Conservation (phyloP, 30 jellyfish, hydroid and myxozoan species). For the Nemopilema nomurai region DNA sequence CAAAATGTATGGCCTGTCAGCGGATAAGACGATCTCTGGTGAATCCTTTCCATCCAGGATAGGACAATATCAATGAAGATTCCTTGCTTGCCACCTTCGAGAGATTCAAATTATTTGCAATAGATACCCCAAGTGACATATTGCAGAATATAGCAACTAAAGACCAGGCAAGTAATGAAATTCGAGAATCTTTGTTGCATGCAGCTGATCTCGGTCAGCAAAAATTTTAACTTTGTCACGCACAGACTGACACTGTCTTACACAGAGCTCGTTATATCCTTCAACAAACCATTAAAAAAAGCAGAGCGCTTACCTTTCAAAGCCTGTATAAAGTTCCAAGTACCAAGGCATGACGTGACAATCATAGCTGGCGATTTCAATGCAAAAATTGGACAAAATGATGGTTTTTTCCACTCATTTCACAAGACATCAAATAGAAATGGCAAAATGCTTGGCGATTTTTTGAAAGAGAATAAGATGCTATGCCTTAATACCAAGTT, state of each 20-base stretch:
- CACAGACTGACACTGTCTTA: constrained; percentile 5
- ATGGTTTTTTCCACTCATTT: background rate
- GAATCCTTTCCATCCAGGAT: constrained; percentile 6
- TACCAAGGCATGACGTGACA: constrained; percentile 13
- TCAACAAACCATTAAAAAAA: background rate
- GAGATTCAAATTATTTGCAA: constrained; percentile 3
- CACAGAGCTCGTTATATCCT: background rate
- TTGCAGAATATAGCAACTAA: constrained; percentile 13
- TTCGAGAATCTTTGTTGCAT: constrained; percentile 11
- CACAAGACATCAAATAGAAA: constrained; percentile 10
- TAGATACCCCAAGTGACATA: background rate
- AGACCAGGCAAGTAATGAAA: constrained; percentile 8
- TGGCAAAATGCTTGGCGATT: background rate
- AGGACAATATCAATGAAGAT: background rate
- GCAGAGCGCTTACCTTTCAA: background rate
- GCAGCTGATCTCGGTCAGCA: constrained; percentile 1
- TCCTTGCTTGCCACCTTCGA: constrained; percentile 11
- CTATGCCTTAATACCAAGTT: background rate
- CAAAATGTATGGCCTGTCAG: constrained; percentile 6
- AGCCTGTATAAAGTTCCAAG: background rate
- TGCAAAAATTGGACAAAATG: constrained; percentile 11
- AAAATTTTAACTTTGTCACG: background rate
- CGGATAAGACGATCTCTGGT: constrained; percentile 9
- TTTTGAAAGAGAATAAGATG: constrained; percentile 6
- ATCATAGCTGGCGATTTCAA: constrained; percentile 21